These are phyloP conservation scores for Tangara arthus DNA, from an alignment of 2,797 vertebrate genomes.

Conservation along the genomic window DNA sequence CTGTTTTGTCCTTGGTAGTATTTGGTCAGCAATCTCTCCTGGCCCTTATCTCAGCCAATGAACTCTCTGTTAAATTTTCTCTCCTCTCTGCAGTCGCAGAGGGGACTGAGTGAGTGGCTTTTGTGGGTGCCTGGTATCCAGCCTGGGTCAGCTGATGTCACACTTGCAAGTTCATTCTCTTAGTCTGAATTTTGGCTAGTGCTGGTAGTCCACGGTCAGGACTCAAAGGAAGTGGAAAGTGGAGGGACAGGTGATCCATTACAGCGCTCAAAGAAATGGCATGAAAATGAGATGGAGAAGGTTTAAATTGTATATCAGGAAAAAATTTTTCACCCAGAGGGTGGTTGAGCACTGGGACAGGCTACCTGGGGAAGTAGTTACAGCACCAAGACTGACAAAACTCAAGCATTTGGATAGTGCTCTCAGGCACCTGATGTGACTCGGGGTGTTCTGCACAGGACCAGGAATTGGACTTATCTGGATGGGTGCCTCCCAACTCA, in stretches of 20 bases:
- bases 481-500: neutral
- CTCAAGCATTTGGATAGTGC: neutral
- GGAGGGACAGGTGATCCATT: neutral
- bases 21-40: no score
- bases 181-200: neutral
- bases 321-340: neutral
- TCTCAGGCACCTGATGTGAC: neutral
- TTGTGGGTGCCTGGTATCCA: neutral
- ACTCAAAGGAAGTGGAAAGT: neutral
- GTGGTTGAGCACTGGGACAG: no score
- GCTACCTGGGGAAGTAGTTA: neutral
- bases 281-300: accelerated
- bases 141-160: accelerated
- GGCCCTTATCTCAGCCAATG: neutral
- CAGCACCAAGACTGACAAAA: neutral
- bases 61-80: neutral
- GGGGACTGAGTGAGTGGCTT: neutral
- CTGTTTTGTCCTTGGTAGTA: neutral
- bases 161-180: neutral
- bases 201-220: neutral
- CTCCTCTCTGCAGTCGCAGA: neutral
- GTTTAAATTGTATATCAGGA: neutral
- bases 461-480: neutral
- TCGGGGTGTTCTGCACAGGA: no score
- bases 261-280: neutral